Evolutionary conservation across 2,888 invertebrate genomes (phyloP), one percentile per base, ranked within the genome.

Genomic region (Lycocerus yunnanus): DNA sequence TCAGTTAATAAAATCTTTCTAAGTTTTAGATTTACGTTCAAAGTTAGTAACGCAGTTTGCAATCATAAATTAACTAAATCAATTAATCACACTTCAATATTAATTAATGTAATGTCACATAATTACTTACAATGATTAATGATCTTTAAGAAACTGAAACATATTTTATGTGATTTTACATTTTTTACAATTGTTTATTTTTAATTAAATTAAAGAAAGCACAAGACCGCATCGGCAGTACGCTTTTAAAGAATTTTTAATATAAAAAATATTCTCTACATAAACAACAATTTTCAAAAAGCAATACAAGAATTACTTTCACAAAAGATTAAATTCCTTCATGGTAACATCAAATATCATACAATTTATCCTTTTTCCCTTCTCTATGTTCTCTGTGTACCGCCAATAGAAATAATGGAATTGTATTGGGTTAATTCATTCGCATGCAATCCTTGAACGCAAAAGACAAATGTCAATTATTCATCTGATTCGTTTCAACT

Each of bases 71-170:
- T 74, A 74, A 61, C n/a, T 10, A 43, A 70, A 75, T 72, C 70
- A 71, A 76, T 76, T 76, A 76, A 73, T 76, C 76, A 76, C 59
- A 66, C 71, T 73, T 76, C 76, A 73, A 73, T 76, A 76, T 73
- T 76, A 76, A 76, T 76, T 76, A 76, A 73, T 73, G 73, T 71
- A 66, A 73, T 73, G 73, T 68, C 71, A 71, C 71, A 71, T 76
- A 76, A 76, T 76, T 76, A 76, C 73, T 71, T 73, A 73, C 76
- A 73, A 73, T 76, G 76, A 76, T 73, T 63, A 18, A 63, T 63
- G 43, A 43, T 43, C 43, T n/a, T 43, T n/a, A 43, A 43, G 43
- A 43, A n/a, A 43, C 43, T 43, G n/a, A 43, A 43, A 43, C 43
- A 43, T 43, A 43, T n/a, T 43, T 43, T 43, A 43, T 43, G 43